A percentile compares a stretch with the other conserved stretches of the same genome.
Conservation (phyloP, 1,140 invertebrate genomes). For the Maconellicoccus hirsutus region DNA sequence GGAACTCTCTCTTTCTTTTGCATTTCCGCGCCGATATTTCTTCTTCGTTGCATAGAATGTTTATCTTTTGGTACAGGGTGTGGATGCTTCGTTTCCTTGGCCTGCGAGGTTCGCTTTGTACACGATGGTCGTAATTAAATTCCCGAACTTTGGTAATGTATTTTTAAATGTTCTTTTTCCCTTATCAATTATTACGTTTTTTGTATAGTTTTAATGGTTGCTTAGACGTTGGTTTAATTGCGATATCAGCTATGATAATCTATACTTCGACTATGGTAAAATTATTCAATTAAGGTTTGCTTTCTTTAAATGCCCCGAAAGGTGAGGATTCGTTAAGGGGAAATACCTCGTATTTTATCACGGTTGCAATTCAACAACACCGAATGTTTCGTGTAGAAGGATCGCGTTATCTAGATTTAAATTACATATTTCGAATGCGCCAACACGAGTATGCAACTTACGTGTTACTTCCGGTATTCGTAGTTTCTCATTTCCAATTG, state of each 20-base stretch:
- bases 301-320: too few species aligned
- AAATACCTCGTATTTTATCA: too few species aligned
- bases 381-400: conserved; percentile 1
- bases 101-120: too few species aligned
- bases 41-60: too few species aligned
- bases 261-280: background rate
- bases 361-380: too few species aligned
- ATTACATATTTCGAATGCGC: background rate
- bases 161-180: conserved; percentile 11
- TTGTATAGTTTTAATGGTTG: background rate
- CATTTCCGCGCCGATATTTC: too few species aligned
- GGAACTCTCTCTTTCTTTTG: background rate
- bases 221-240: background rate
- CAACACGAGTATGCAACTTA: background rate
- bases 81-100: too few species aligned
- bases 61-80: too few species aligned
- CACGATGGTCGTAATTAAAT: too few species aligned
- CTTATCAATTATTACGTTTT: conserved; percentile 5
- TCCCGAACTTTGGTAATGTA: background rate
- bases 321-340: too few species aligned
- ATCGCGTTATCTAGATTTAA: background rate
- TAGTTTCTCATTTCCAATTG: background rate
- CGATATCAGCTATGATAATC: background rate
- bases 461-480: background rate
- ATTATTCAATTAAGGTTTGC: background rate